Conservation (phyloP, 2,797 vertebrate genomes). For the Caiman crocodilus region DNA sequence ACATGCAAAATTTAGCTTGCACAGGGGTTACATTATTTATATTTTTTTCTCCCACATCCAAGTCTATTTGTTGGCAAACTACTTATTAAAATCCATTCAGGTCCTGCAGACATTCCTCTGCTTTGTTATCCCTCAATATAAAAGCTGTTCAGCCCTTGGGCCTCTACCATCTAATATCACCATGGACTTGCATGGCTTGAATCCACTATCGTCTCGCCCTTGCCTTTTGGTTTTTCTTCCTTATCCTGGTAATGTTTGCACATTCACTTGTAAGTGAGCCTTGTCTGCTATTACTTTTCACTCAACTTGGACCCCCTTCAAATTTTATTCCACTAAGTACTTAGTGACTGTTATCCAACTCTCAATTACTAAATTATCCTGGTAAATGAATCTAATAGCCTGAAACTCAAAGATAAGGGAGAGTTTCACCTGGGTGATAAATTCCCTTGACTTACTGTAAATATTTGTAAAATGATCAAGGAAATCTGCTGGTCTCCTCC, state of each 20-base stretch:
- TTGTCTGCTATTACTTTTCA: neutral
- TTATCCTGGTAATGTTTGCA: rapidly evolving
- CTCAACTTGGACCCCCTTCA: neutral
- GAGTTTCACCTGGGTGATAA: neutral
- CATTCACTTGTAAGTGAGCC: neutral
- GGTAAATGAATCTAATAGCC: neutral
- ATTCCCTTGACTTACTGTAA: slow-evolving; percentile 20
- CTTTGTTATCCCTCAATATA: neutral
- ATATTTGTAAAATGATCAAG: neutral
- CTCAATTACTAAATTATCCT: neutral
- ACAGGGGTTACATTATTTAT: neutral
- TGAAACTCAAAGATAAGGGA: neutral
- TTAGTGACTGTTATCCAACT: neutral
- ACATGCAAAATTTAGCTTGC: neutral
- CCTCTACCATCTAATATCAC: neutral
- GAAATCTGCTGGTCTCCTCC: neutral
- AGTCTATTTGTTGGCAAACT: neutral
- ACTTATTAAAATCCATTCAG: neutral
- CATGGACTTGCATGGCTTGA: neutral
- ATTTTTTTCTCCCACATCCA: neutral
- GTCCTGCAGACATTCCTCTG: neutral
- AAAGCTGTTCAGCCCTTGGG: neutral
- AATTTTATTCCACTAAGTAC: neutral
- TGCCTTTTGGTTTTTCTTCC: neutral
- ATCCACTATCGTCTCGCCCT: neutral